Percentiles rank a stretch among this genome's conserved stretches.
phyloP scores from a whole-genome alignment of 2,797 vertebrate species.

The Tokudaia tokunoshimensis region DNA sequence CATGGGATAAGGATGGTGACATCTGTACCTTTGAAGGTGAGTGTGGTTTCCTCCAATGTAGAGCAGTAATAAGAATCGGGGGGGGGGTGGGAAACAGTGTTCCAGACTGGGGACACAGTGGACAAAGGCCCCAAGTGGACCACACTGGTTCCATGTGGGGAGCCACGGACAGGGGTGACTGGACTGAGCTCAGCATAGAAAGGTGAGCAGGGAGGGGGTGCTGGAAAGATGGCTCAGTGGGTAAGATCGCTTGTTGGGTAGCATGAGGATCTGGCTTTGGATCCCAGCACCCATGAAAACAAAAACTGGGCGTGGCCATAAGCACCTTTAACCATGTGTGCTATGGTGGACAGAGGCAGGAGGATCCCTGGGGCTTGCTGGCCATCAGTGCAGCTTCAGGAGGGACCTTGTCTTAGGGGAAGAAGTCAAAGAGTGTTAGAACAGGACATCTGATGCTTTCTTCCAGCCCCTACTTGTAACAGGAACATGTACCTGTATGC shows the following conservation, averaged over 20 bases:
- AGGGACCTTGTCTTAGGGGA: background rate
- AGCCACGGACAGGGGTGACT: background rate
- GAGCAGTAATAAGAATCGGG: accelerated
- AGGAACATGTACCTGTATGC: background rate
- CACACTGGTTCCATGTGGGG: background rate
- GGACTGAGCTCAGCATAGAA: background rate
- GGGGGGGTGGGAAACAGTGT: background rate
- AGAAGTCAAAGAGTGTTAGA: background rate
- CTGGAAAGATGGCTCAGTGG: background rate
- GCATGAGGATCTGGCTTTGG: too few relatives aligned
- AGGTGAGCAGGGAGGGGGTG: background rate
- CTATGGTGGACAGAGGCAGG: background rate
- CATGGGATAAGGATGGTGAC: background rate
- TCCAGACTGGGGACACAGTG: background rate
- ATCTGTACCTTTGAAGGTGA: background rate
- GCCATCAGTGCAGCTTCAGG: too few relatives aligned
- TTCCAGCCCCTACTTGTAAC: background rate
- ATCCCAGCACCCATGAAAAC: background rate
- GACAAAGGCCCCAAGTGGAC: background rate
- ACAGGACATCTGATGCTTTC: background rate
- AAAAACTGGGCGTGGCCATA: background rate
- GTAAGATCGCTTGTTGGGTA: too few relatives aligned
- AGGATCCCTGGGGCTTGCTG: background rate
- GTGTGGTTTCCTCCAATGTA: background rate
- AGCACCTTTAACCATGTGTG: background rate